Conservation (phyloP, 2,888 invertebrate genomes). For the Pantelozetes paolii region DNA sequence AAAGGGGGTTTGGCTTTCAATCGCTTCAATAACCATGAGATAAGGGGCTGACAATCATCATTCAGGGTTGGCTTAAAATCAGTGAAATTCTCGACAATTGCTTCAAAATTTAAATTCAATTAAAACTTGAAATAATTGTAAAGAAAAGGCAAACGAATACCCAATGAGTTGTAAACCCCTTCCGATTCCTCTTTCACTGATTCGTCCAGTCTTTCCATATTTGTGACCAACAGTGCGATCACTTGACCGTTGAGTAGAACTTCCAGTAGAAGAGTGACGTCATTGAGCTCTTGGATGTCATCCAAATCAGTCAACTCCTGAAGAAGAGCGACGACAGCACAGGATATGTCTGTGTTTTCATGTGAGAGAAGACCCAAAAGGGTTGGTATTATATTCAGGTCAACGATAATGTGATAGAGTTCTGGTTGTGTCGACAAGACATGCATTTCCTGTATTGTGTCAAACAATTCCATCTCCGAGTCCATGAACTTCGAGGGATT, state of each 20-base stretch:
- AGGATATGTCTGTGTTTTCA: conserved; percentile 82
- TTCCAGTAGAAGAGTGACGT: conserved; percentile 79
- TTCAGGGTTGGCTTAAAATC: conserved; percentile 78
- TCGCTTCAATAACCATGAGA: conserved; percentile 86
- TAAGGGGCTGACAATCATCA: conserved; percentile 83
- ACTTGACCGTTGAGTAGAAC: conserved; percentile 83
- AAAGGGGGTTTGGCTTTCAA: conserved; percentile 78
- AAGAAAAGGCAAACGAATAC: conserved; percentile 55
- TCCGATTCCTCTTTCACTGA: conserved; percentile 86
- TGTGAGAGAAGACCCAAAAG: conserved; percentile 87
- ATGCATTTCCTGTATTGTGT: conserved; percentile 81
- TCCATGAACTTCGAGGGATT: conserved; percentile 96
- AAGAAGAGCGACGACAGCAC: conserved; percentile 67
- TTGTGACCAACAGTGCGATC: conserved; percentile 62
- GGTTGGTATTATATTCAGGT: conserved; percentile 80
- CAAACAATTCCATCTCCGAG: conserved; percentile 89
- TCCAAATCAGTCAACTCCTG: conserved; percentile 94
- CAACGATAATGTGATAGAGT: conserved; percentile 83
- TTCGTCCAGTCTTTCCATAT: conserved; percentile 88
- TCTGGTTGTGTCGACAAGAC: conserved; percentile 92
- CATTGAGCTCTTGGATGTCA: conserved; percentile 85
- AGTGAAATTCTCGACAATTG: conserved; percentile 88
- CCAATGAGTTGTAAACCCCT: conserved; percentile 88
- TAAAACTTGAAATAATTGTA: background rate
- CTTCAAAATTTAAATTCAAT: conserved; percentile 53